Base-by-base conservation (phyloP, 2,113 vertebrate genomes). In the Telmatochromis bifrenatus region DNA sequence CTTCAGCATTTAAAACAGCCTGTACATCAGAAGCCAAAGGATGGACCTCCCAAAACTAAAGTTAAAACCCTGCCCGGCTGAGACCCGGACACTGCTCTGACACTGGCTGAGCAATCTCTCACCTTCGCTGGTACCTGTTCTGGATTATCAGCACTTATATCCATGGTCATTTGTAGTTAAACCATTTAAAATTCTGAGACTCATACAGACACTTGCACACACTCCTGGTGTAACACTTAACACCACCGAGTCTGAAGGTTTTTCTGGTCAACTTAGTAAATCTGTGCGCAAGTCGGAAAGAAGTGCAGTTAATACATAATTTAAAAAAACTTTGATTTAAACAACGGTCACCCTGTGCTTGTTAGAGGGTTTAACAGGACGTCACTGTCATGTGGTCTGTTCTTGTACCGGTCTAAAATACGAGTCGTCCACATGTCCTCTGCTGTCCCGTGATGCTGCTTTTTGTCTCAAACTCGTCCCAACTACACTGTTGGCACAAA, bases 251-350 rank as follows among this genome's bases (percentile, higher is more conserved):
- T 21, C 51, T 4, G 9, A 10, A 53, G 51, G 51, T 53, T 53
- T 53, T 21, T 53, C 19, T 53, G 19, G 19, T 53, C 9, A 53
- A 11, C 19, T 53, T 53, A 53, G 0, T 53, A 53, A 53, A 53
- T 53, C 51, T 53, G 51, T 53, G 51, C 2, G 1, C 51, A 21
- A 53, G 0, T 53, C 0, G 2, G 9, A 21, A 21, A 1, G 0
- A 53, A 6, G 51, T 53, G 51, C 19, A 53, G 51, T 53, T 21
- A 21, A 53, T 0, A 11, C 5, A 53, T 21, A 53, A n/a, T 0
- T 53, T 4, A 1, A n/a, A 51, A 45, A 51, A 0, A 10, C 9
- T n/a, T n/a, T 0, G 5, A 53, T 53, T 53, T 53, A 53, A 53
- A 53, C 0, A 6, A 10, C 5, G 0, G 51, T n/a, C 19, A 1